phyloP scores from a whole-genome alignment of 2,888 invertebrate genomes.

The Salpingus planirostris region DNA sequence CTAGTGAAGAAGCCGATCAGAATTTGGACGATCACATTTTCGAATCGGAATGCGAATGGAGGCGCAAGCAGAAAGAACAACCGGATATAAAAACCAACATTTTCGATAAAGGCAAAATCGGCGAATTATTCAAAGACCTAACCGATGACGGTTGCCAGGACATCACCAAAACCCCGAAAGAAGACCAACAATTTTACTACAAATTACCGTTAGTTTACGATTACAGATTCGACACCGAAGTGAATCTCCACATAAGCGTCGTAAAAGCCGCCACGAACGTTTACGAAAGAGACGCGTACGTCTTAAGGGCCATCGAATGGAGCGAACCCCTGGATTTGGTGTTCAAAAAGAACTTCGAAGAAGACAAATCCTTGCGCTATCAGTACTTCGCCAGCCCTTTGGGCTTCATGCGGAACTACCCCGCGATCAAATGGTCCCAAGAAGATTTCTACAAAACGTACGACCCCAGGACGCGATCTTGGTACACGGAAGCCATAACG shows the following conservation, averaged over 20 bases:
- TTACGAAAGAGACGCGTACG: conserved; percentile 75
- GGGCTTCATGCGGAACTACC: conserved; percentile 95
- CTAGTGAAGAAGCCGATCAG: conserved; percentile 16
- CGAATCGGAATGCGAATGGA: no score
- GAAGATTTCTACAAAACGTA: conserved; percentile 58
- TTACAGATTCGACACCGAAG: conserved; percentile 60
- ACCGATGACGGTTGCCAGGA: conserved; percentile 18
- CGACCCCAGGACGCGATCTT: conserved; percentile 87
- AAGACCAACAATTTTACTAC: no score
- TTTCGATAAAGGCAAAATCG: no score
- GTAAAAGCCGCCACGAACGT: conserved; percentile 92
- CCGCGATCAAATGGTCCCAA: conserved; percentile 67
- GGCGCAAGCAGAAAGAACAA: no score
- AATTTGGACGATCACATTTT: conserved; percentile 21
- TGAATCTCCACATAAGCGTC: conserved; percentile 73
- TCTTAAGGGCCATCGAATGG: conserved; percentile 90
- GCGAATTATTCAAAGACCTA: no score
- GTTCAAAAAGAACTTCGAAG: conserved; percentile 76
- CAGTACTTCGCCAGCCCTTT: conserved; percentile 96
- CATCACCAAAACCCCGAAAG: no score
- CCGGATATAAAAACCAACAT: no score
- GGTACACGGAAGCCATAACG: conserved; percentile 97
- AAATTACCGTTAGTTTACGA: conserved; percentile 59
- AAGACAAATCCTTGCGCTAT: conserved; percentile 85
- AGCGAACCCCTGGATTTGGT: conserved; percentile 84